Percentiles rank a stretch among this genome's conserved stretches.
phyloP scores from a whole-genome alignment of 2,797 vertebrate species.

The Scolopax rusticola region DNA sequence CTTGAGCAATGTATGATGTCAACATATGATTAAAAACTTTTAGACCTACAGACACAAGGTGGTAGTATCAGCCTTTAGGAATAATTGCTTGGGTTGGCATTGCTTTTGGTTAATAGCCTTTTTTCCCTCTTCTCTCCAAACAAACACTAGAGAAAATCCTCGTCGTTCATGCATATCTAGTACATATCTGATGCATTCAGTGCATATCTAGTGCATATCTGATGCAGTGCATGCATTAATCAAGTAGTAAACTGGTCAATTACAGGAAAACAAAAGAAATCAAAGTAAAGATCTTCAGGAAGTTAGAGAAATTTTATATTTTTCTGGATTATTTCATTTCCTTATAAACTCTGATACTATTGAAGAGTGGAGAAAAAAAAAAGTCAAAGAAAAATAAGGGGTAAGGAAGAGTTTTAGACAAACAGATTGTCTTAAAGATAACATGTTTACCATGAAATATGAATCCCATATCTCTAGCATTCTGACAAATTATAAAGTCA shows the following conservation, averaged over 20 bases:
- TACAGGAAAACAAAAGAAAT: not conserved
- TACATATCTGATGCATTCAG: not conserved
- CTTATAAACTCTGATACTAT: not conserved
- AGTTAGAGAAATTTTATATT: not conserved
- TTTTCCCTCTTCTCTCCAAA: not conserved
- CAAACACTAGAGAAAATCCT: not conserved
- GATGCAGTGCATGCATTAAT: not conserved
- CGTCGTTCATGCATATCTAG: not conserved
- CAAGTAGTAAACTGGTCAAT: not conserved
- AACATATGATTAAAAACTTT: not conserved
- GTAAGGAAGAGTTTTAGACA: not conserved
- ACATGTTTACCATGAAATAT: not conserved
- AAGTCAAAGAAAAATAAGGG: not conserved
- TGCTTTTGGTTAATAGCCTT: not conserved
- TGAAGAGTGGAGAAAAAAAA: not conserved
- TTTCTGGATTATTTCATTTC: not conserved
- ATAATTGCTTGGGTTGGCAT: not conserved
- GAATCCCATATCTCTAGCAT: not conserved
- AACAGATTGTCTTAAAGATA: not conserved
- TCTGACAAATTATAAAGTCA: not conserved
- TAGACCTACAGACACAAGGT: constrained; percentile 66
- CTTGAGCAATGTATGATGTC: not conserved
- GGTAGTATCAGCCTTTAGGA: constrained; percentile 48
- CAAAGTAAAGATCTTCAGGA: not conserved
- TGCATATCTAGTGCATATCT: no score